Base-by-base conservation (phyloP, 2,797 vertebrate genomes). In the Chaetophractus vellerosus region DNA sequence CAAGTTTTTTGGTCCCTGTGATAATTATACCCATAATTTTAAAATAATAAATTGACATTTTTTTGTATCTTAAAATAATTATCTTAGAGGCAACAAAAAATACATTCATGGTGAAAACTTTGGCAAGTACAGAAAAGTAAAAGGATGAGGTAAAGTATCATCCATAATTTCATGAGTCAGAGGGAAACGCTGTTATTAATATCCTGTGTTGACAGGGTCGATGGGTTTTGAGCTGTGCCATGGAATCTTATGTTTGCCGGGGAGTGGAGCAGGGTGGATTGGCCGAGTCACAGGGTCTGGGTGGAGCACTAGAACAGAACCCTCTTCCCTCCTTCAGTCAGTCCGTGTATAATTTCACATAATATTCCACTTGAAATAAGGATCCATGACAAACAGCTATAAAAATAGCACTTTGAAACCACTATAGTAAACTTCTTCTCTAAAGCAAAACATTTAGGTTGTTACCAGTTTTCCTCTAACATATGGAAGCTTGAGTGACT, bases 1-100 rank as follows among this genome's bases (percentile, higher is more conserved):
- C 50, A 92, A 71, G 21, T 48, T 36, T 68, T 38, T 4, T 24
- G 36, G 33, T 24, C 61, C 19, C 71, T 45, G 19, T 38, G 78
- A 66, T 23, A 84, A 64, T 59, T 9, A 33, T 15, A 23, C 14
- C 38, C 36, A 11, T 28, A 41, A 59, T 31, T 91, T 9, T 83
- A 69, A 87, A 83, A 91, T 31, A 85, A 89, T 45, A 50, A 85
- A 16, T 28, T 74, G 72, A n/a, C 7, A 52, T 69, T 63, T 52
- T 52, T 83, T 68, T 88, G 9, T 45, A 36, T 85, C 84, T 61
- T 52, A 33, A 66, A 28, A 79, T 55, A 69, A 79, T 66, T 59
- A 88, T n/a, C 72, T 63, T 36, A 80, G 33, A 85, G 57, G 61
- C 59, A 45, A 72, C 23, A 87, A 76, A 69, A 71, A 41, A 69